Conservation (phyloP, 2,888 invertebrate species). For the Melanophora roralis region DNA sequence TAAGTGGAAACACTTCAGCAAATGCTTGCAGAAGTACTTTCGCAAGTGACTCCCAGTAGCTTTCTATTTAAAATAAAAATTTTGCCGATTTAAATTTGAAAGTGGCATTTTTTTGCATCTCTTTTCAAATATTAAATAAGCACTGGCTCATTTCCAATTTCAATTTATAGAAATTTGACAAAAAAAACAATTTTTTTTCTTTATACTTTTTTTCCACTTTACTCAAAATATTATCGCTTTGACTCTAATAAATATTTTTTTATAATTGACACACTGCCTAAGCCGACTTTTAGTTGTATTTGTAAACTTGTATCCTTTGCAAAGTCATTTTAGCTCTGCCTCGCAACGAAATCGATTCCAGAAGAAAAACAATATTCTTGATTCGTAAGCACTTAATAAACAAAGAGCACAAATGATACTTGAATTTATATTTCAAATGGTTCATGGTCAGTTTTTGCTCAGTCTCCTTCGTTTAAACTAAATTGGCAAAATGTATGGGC, state of each 20-base stretch:
- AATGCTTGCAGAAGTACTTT: constrained; percentile 3
- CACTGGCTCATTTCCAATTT: constrained; percentile 31
- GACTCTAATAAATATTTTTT: constrained; percentile 14
- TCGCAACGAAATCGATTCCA: not conserved
- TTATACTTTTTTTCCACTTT: not conserved
- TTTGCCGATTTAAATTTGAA: too few species aligned
- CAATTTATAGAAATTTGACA: constrained; percentile 8
- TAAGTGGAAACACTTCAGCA: constrained; percentile 11
- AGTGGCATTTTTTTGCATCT: not conserved
- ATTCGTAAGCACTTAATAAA: not conserved
- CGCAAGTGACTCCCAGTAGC: constrained; percentile 2
- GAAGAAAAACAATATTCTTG: constrained; percentile 9
- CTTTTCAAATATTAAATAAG: not conserved
- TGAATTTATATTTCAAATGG: not conserved
- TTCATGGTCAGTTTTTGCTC: constrained; percentile 25
- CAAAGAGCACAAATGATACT: constrained; percentile 8
- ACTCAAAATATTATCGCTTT: not conserved
- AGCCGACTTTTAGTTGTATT: not conserved
- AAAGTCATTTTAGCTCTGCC: too few species aligned
- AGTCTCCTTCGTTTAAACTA: constrained; percentile 1
- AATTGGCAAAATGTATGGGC: constrained; percentile 23
- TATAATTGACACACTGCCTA: constrained; percentile 14
- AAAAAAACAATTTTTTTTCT: not conserved
- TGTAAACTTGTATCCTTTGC: not conserved
- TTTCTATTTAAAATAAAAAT: not conserved